phyloP scores from a whole-genome alignment of 2,797 vertebrate genomes.

The Periophthalmus magnuspinnatus region DNA sequence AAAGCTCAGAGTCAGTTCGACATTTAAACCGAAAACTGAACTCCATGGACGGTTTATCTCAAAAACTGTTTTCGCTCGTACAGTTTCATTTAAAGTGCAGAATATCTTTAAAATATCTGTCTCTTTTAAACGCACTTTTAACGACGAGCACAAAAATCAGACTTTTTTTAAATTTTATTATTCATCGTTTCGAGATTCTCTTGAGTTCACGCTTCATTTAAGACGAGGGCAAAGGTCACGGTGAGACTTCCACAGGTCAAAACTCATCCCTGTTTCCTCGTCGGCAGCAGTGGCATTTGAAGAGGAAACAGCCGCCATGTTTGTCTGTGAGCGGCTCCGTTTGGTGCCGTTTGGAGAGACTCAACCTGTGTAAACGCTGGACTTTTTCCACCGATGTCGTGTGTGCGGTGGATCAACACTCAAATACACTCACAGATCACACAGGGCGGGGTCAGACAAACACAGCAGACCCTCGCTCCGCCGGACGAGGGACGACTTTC shows the following conservation, averaged over 20 bases:
- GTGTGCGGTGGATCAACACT: slow-evolving; percentile 62
- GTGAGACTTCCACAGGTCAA: not conserved
- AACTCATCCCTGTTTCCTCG: not conserved
- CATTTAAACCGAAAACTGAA: no score
- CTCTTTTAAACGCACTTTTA: no score
- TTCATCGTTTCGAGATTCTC: no score
- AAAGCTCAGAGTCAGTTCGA: no score
- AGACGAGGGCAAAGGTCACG: not conserved
- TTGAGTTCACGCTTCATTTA: no score
- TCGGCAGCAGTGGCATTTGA: slow-evolving; percentile 20
- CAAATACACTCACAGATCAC: slow-evolving; percentile 51
- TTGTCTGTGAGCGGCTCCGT: slow-evolving; percentile 38
- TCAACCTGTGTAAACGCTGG: slow-evolving; percentile 67
- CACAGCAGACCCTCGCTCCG: slow-evolving; percentile 6
- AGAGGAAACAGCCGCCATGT: slow-evolving; percentile 20
- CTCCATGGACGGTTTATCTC: no score
- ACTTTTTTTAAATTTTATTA: no score
- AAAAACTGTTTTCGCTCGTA: no score
- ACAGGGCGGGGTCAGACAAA: slow-evolving; percentile 56
- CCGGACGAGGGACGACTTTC: not conserved
- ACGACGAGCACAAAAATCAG: no score
- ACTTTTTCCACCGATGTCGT: slow-evolving; percentile 52
- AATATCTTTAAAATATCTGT: no score
- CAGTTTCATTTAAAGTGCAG: no score
- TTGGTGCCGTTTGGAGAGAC: slow-evolving; percentile 36